Conservation (phyloP, 2,113 vertebrate species). For the Oceanites oceanicus region DNA sequence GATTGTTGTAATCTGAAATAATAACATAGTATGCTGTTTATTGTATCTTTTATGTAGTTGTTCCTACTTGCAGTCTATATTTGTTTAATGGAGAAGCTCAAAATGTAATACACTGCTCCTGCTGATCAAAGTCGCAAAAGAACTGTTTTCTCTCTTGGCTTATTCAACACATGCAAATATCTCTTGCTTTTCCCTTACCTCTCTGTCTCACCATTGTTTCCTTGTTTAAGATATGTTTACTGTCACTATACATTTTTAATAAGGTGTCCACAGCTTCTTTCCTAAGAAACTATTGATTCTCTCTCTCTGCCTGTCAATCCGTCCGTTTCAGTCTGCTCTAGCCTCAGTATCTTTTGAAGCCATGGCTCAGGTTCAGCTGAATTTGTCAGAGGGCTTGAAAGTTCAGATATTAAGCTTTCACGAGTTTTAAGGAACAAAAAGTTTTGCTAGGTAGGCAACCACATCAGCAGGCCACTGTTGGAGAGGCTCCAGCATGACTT, state of each 20-base stretch:
- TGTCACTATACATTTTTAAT: constrained; percentile 1
- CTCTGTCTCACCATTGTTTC: neutral
- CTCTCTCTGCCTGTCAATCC: neutral
- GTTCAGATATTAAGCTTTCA: neutral
- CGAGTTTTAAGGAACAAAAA: neutral
- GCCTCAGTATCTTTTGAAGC: neutral
- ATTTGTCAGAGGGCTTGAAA: neutral
- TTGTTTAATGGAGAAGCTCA: neutral
- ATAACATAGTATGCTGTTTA: neutral
- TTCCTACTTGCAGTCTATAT: neutral
- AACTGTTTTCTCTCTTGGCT: neutral
- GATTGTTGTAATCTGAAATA: neutral
- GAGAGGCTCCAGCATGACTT: neutral
- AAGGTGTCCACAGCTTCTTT: neutral
- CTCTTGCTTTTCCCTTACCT: neutral
- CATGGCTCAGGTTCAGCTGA: neutral
- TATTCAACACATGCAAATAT: neutral
- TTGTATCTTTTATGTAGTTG: neutral
- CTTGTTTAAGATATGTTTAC: neutral
- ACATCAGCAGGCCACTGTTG: neutral
- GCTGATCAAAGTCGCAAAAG: neutral
- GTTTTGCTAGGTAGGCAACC: neutral
- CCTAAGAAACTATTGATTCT: neutral
- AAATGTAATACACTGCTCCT: neutral
- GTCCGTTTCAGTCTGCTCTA: neutral